Evolutionary conservation across 1,140 invertebrate genomes (phyloP).

Genomic region (Heterodera schachtii): DNA sequence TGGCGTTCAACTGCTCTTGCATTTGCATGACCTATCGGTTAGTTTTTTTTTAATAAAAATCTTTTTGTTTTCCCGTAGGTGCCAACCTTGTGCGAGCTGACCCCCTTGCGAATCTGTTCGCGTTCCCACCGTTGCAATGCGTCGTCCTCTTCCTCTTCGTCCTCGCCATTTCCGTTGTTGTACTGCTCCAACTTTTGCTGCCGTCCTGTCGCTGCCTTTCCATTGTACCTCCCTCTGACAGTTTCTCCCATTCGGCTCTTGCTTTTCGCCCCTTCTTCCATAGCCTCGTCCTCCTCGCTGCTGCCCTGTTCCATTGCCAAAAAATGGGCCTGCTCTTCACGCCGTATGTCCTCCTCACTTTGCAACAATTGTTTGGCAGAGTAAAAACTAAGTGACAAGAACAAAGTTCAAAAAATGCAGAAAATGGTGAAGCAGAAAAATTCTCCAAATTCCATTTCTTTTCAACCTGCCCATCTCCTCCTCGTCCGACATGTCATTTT

Average conservation of each 20-base stretch:
- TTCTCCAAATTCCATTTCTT: neutral
- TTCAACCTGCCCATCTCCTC: slow-evolving; percentile 35
- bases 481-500: slow-evolving; percentile 56
- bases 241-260: neutral
- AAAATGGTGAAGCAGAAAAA: neutral
- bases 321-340: slow-evolving; percentile 46
- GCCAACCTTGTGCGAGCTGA: slow-evolving; percentile 45
- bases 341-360: slow-evolving; percentile 46
- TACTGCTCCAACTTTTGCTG: neutral
- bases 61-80: slow-evolving; percentile 17
- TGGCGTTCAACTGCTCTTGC: slow-evolving; percentile 41
- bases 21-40: slow-evolving; percentile 47
- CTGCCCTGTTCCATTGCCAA: slow-evolving; percentile 48
- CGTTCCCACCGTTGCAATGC: slow-evolving; percentile 48
- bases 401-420: slow-evolving; percentile 20
- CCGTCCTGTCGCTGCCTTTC: neutral
- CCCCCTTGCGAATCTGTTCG: slow-evolving; percentile 53
- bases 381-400: slow-evolving; percentile 46
- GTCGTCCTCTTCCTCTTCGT: slow-evolving; percentile 41
- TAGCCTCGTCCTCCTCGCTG: slow-evolving; percentile 43
- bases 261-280: neutral
- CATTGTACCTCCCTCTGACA: slow-evolving; percentile 8
- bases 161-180: neutral
- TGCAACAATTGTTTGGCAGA: slow-evolving; percentile 45
- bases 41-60: slow-evolving; percentile 9